Evolutionary conservation across 2,888 invertebrate genomes (phyloP).

Genomic region (Eucera pruinosa): DNA sequence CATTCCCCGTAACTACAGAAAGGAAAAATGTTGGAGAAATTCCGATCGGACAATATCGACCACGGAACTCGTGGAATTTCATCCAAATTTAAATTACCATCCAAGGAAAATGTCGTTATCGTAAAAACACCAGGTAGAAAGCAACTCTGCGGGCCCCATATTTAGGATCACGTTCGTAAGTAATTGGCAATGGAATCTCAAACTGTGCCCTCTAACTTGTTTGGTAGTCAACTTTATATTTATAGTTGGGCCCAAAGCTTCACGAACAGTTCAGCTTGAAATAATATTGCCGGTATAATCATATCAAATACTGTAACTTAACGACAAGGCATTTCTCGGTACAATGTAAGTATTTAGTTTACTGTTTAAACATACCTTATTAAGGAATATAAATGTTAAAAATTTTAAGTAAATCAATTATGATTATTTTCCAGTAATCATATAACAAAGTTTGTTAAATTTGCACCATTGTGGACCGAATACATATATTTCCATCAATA

Average conservation of each 20-base stretch:
- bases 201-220: slow-evolving; percentile 64
- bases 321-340: slow-evolving; percentile 15
- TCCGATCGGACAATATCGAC: slow-evolving; percentile 40
- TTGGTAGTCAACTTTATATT: slow-evolving; percentile 50
- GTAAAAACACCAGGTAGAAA: slow-evolving; percentile 52
- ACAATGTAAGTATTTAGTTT: neutral
- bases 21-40: slow-evolving; percentile 24
- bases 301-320: slow-evolving; percentile 55
- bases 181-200: slow-evolving; percentile 58
- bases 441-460: no score
- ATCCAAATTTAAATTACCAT: slow-evolving; percentile 51
- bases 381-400: neutral
- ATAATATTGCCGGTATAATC: slow-evolving; percentile 62
- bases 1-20: neutral
- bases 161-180: slow-evolving; percentile 61
- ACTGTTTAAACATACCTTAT: neutral
- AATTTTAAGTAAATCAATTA: neutral
- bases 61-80: slow-evolving; percentile 42
- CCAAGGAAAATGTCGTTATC: slow-evolving; percentile 43
- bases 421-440: no score
- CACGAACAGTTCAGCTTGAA: slow-evolving; percentile 49
- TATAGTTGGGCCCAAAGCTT: slow-evolving; percentile 48
- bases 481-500: no score
- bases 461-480: no score
- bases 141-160: slow-evolving; percentile 32